Evolutionary conservation across 2,888 invertebrate species (phyloP), one percentile per base, ranked within the genome.

Genomic region (Spodoptera exigua): DNA sequence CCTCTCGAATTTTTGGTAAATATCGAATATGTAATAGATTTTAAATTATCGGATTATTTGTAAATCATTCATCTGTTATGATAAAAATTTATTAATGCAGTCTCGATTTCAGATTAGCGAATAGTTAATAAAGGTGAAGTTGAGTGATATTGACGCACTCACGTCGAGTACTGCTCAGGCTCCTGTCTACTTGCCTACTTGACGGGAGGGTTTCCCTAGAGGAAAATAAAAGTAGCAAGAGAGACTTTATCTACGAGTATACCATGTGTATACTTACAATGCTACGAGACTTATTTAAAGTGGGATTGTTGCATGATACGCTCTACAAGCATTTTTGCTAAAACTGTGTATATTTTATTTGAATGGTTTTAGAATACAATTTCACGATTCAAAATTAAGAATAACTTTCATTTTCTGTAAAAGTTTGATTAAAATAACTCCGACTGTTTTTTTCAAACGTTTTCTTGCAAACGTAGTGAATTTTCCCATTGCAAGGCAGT

Each of bases 401-500:
- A 13, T 36, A 27, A 43, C 21, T 34, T n/a, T 21, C 1, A 1
- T 9, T 27, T 9, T 9, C 27, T 7, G 21, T 5, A 27, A 27
- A 27, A 4, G 4, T 27, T 27, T 27, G 7, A 27, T 27, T 27
- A 27, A 27, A 27, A 27, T 27, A 7, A 9, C 7, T 1, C 1
- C 7, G 27, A 27, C 0, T 27, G 27, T 57, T 57, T 57, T 57
- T 21, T 41, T 47, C 13, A 48, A 39, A 54, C 47, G 57, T 7
- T 9, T 27, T 73, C 54, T 46, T 73, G 54, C 61, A 47, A 51
- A 63, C 49, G 32, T 62, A 48, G 53, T 70, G 58, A 65, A 70
- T 74, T 74, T 74, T 66, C 53, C 80, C 80, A 82, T 85, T 83
- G 82, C 77, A 75, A 86, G 85, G 82, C 87, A 78, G 83, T 76